Conservation (phyloP, 2,888 invertebrate species). For the Aromia moschata region DNA sequence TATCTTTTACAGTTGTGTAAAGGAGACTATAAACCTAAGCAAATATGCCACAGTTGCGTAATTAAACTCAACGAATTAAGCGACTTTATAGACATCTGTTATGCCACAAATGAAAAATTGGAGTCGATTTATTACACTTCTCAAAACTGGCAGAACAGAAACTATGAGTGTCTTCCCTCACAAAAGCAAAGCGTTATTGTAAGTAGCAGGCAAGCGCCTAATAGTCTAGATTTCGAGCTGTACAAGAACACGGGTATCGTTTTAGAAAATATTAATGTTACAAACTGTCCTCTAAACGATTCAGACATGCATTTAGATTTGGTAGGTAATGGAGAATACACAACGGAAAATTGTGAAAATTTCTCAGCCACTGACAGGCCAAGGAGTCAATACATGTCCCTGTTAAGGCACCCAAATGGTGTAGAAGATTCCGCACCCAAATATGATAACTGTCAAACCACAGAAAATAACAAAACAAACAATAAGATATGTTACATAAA, state of each 20-base stretch:
- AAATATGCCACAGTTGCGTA: constrained; percentile 58
- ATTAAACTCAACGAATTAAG: constrained; percentile 59
- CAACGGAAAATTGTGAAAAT: constrained; percentile 31
- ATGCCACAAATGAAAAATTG: constrained; percentile 58
- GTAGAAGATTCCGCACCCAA: background rate
- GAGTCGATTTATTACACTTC: constrained; percentile 48
- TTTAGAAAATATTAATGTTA: constrained; percentile 13
- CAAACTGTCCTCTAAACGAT: constrained; percentile 11
- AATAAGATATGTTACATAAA: constrained; percentile 11
- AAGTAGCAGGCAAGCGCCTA: constrained; percentile 34
- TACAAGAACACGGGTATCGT: constrained; percentile 15
- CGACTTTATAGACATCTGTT: constrained; percentile 55
- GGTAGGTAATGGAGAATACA: constrained; percentile 26
- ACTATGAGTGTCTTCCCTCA: constrained; percentile 18
- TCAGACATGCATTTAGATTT: constrained; percentile 10
- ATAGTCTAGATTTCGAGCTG: constrained; percentile 31
- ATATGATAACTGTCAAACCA: background rate
- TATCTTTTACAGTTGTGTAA: constrained; percentile 52
- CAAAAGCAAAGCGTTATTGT: constrained; percentile 46
- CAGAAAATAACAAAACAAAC: background rate
- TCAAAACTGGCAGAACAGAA: constrained; percentile 12
- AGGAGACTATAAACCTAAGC: constrained; percentile 60
- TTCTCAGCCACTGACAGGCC: background rate
- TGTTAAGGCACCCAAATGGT: constrained; percentile 2
- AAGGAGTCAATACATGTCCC: background rate